Conservation (phyloP, 2,113 vertebrate genomes). For the Cebus imitator region DNA sequence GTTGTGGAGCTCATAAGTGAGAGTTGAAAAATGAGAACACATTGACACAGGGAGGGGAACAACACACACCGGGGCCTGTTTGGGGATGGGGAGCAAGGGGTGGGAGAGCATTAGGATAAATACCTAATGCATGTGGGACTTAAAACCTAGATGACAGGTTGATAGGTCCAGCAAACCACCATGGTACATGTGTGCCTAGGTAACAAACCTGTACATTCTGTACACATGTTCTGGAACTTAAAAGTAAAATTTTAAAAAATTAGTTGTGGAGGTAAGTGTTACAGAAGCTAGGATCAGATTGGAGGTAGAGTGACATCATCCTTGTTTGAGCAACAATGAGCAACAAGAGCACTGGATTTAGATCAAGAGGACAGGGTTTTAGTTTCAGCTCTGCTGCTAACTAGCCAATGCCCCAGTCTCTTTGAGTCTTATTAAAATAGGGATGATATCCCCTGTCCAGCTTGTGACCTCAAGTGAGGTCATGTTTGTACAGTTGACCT, state of each 20-base stretch:
- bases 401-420: background rate
- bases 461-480: background rate
- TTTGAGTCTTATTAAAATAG: background rate
- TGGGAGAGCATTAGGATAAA: no score
- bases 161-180: no score
- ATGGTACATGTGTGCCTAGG: no score
- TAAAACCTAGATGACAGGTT: no score
- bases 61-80: no score
- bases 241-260: background rate
- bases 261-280: background rate
- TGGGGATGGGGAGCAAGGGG: no score
- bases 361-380: background rate
- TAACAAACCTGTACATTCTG: no score
- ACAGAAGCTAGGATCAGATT: background rate
- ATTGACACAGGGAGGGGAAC: no score
- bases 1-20: no score
- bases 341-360: background rate
- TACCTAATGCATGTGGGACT: no score
- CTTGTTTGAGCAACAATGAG: background rate
- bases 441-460: background rate
- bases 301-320: background rate
- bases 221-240: no score
- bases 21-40: no score
- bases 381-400: background rate
- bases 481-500: background rate